Conservation (phyloP, 2,888 invertebrate genomes). For the Athetis lepigone region DNA sequence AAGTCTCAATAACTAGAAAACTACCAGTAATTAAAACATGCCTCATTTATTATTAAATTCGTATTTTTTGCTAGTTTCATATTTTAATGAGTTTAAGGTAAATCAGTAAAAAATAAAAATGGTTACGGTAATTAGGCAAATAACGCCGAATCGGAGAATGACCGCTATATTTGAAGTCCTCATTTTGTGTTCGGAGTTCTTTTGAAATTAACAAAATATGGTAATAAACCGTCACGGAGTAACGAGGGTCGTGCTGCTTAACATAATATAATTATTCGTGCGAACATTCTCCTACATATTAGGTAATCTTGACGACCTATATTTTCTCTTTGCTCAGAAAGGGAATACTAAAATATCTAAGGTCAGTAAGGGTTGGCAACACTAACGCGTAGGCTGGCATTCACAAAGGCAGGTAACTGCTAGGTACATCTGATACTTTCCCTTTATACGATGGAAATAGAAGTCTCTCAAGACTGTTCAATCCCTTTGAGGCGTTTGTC, state of each 20-base stretch:
- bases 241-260: slow-evolving; percentile 58
- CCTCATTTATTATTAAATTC: too few relatives aligned
- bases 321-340: slow-evolving; percentile 38
- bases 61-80: too few relatives aligned
- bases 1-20: too few relatives aligned
- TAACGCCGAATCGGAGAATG: too few relatives aligned
- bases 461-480: slow-evolving; percentile 19
- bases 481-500: slow-evolving; percentile 9
- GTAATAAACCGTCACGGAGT: slow-evolving; percentile 42
- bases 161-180: slow-evolving; percentile 34
- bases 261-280: slow-evolving; percentile 56
- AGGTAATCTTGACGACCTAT: slow-evolving; percentile 40
- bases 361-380: slow-evolving; percentile 28
- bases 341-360: slow-evolving; percentile 46
- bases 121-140: too few relatives aligned
- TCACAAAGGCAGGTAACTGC: slow-evolving; percentile 39
- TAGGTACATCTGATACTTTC: slow-evolving; percentile 21
- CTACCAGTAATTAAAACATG: too few relatives aligned
- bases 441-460: slow-evolving; percentile 19
- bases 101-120: too few relatives aligned
- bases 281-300: slow-evolving; percentile 36
- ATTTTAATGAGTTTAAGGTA: too few relatives aligned
- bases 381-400: slow-evolving; percentile 16
- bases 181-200: slow-evolving; percentile 45
- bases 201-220: slow-evolving; percentile 57